Conservation (phyloP, 2,797 vertebrate genomes). For the Liparis tanakae region DNA sequence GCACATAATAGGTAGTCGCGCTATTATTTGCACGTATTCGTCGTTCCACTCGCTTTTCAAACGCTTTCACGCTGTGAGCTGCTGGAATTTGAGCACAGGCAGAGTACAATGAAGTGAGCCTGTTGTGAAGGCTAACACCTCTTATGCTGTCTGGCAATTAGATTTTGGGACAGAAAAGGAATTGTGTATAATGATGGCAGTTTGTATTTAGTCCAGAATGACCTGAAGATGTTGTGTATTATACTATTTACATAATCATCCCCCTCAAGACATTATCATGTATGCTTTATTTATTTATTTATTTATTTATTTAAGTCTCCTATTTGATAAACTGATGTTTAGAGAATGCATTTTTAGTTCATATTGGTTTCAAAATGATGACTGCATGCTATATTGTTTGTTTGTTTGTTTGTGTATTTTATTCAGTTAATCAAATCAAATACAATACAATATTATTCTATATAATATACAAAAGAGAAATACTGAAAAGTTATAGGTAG, state of each 20-base stretch:
- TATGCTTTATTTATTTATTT: background rate
- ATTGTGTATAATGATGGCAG: background rate
- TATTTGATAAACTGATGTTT: background rate
- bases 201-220: constrained; percentile 14
- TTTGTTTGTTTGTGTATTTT: no score
- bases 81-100: constrained; percentile 69
- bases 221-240: background rate
- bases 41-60: constrained; percentile 45
- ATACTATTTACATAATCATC: background rate
- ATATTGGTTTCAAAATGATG: no score
- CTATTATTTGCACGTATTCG: constrained; percentile 60
- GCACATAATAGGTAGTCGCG: constrained; percentile 45
- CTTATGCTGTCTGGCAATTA: constrained; percentile 30
- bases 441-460: no score
- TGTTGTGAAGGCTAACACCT: constrained; percentile 51
- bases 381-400: background rate
- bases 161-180: constrained; percentile 30
- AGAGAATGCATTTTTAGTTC: no score
- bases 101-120: constrained; percentile 63
- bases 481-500: no score
- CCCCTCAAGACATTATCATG: background rate
- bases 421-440: no score
- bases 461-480: no score
- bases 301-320: background rate
- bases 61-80: constrained; percentile 55